Evolutionary conservation across 2,888 invertebrate species (phyloP).

Genomic region (Caenorhabditis sinica): DNA sequence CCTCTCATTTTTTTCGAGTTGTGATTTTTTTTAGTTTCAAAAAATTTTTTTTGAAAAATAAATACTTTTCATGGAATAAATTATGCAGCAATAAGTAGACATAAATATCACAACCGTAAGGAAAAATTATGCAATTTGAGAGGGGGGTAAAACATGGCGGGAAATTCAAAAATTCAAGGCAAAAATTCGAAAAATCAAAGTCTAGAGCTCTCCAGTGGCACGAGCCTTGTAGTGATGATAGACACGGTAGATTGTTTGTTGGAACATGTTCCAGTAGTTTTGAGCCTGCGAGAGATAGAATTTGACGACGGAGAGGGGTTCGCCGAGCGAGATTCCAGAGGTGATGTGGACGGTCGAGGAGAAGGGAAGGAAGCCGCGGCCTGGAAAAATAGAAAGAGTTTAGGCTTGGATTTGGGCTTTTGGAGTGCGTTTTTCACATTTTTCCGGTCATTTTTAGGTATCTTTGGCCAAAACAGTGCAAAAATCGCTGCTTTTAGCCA

Average conservation of each 20-base stretch:
- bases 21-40: too few relatives aligned
- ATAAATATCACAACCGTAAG: not conserved
- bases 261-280: conserved; percentile 66
- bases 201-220: conserved; percentile 75
- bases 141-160: conserved; percentile 7
- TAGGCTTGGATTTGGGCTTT: not conserved
- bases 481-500: too few relatives aligned
- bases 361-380: conserved; percentile 77
- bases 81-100: not conserved
- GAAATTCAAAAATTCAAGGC: not conserved
- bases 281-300: conserved; percentile 67
- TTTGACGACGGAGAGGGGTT: conserved; percentile 69
- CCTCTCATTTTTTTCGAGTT: conserved; percentile 14
- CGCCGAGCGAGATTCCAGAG: conserved; percentile 70
- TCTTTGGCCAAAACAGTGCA: too few relatives aligned
- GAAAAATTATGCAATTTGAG: conserved; percentile 13
- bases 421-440: too few relatives aligned
- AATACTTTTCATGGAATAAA: not conserved
- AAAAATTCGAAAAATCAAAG: not conserved
- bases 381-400: conserved; percentile 19
- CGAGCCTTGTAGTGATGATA: conserved; percentile 77
- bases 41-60: too few relatives aligned
- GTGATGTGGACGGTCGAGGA: conserved; percentile 43
- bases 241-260: conserved; percentile 44
- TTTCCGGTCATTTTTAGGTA: too few relatives aligned